Evolutionary conservation across 2,888 invertebrate genomes (phyloP).

Genomic region (Dorcus parallelipipedus): DNA sequence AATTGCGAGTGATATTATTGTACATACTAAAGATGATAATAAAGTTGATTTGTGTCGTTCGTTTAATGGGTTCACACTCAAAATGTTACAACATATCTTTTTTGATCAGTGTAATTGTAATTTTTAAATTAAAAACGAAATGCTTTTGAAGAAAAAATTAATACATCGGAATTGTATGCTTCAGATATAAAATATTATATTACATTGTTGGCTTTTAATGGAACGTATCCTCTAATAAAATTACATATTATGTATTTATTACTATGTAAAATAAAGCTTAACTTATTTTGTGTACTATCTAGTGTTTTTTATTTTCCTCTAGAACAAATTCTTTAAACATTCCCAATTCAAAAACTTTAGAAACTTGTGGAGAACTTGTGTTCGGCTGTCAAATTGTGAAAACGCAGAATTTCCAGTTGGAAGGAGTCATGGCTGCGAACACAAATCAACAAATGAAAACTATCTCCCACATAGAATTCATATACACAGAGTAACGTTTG

Average conservation of each 20-base stretch:
- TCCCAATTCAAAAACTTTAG: no score
- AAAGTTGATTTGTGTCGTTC: constrained; percentile 3
- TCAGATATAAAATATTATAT: constrained; percentile 29
- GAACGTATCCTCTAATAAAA: constrained; percentile 36
- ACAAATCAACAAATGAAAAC: no score
- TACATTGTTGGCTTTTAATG: constrained; percentile 45
- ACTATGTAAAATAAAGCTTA: constrained; percentile 49
- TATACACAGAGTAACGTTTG: no score
- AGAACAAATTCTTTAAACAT: background rate
- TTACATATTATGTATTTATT: constrained; percentile 42
- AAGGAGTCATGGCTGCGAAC: no score
- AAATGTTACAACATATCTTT: constrained; percentile 41
- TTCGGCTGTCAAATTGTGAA: no score
- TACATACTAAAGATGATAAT: constrained; percentile 7
- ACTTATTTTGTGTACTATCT: constrained; percentile 47
- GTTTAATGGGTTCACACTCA: constrained; percentile 25
- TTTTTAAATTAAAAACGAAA: constrained; percentile 28
- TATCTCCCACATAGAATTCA: no score
- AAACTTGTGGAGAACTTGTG: no score
- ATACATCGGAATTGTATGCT: constrained; percentile 34
- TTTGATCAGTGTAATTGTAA: constrained; percentile 39
- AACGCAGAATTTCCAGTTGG: no score
- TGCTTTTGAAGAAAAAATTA: constrained; percentile 32
- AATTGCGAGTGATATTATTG: constrained; percentile 27
- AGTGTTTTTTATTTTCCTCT: constrained; percentile 7